Conservation (phyloP, 1,140 invertebrate species). For the Drosophila lowei region DNA sequence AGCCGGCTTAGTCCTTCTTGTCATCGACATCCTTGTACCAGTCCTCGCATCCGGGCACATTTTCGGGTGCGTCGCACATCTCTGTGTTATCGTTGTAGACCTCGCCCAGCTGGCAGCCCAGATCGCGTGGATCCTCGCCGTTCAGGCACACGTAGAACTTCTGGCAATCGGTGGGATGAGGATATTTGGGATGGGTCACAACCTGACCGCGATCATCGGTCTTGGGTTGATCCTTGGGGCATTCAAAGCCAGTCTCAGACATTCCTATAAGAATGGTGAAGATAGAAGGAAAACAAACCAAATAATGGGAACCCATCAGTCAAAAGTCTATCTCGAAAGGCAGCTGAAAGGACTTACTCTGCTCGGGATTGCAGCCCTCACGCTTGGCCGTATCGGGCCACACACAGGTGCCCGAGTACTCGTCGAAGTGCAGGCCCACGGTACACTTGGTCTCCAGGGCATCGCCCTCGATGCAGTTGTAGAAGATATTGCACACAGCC, state of each 20-base stretch:
- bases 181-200: constrained; percentile 93
- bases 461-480: constrained; percentile 94
- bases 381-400: constrained; percentile 93
- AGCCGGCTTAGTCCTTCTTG: constrained; percentile 65
- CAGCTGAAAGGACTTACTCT: constrained; percentile 41
- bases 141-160: constrained; percentile 93
- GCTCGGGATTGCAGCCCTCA: constrained; percentile 86
- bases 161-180: constrained; percentile 93
- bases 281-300: too few relatives aligned
- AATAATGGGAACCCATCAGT: background rate
- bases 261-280: constrained; percentile 84
- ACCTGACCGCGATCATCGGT: constrained; percentile 88
- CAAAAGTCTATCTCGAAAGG: background rate
- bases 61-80: constrained; percentile 93
- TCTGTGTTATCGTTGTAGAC: constrained; percentile 93
- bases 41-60: constrained; percentile 93
- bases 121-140: constrained; percentile 91
- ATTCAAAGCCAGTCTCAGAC: constrained; percentile 91
- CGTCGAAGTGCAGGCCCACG: constrained; percentile 93
- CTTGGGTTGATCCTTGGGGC: constrained; percentile 87
- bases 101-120: constrained; percentile 92
- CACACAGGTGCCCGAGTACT: constrained; percentile 91
- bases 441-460: constrained; percentile 92
- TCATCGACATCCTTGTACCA: constrained; percentile 91
- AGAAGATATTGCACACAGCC: constrained; percentile 92